A percentile compares a stretch with the other conserved stretches of the same genome.
phyloP scores from a whole-genome alignment of 2,888 invertebrate species.

The Trichogramma dendrolimi region DNA sequence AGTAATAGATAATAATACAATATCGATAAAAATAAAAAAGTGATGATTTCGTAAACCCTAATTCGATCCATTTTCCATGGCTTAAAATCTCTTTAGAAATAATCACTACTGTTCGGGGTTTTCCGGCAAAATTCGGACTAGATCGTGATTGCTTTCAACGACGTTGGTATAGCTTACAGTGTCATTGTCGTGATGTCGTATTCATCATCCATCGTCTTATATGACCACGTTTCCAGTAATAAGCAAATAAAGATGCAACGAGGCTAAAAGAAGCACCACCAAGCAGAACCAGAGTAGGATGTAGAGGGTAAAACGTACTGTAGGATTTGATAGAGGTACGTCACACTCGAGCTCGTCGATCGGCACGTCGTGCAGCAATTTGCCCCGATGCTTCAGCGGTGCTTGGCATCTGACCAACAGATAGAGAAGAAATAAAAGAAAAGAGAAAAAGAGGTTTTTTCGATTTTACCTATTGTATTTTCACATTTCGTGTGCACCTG shows the following conservation, averaged over 20 bases:
- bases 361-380: conserved; percentile 53
- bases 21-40: conserved; percentile 39
- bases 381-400: conserved; percentile 52
- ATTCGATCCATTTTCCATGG: conserved; percentile 52
- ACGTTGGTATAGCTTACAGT: conserved; percentile 48
- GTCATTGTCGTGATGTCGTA: conserved; percentile 36
- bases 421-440: neutral
- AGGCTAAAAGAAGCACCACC: conserved; percentile 35
- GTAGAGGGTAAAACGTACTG: conserved; percentile 26
- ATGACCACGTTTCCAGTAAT: conserved; percentile 36
- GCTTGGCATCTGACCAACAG: conserved; percentile 54
- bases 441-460: neutral
- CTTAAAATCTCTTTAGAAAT: conserved; percentile 47
- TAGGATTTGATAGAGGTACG: conserved; percentile 8
- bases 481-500: too few species aligned
- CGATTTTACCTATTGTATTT: neutral
- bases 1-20: too few species aligned
- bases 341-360: conserved; percentile 53
- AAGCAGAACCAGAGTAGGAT: conserved; percentile 40
- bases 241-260: conserved; percentile 32
- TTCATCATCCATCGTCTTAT: conserved; percentile 41
- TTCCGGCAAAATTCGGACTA: conserved; percentile 44
- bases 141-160: conserved; percentile 45
- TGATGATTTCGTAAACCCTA: conserved; percentile 22
- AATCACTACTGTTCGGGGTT: conserved; percentile 41